These are phyloP conservation scores for Acronicta aceris DNA, from an alignment of 2,888 invertebrate species.

Conservation along the genomic window DNA sequence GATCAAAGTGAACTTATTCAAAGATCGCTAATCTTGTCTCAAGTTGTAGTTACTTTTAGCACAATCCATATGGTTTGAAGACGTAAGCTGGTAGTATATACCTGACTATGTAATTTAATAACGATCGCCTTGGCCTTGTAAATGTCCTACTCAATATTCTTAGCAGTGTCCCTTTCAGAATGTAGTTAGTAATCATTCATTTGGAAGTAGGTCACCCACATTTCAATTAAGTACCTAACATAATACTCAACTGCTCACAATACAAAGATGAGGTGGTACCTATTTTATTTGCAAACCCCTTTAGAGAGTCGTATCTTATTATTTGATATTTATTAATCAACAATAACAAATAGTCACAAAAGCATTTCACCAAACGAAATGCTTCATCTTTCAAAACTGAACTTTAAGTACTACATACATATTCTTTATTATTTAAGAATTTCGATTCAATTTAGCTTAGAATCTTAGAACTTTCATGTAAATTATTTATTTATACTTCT, in stretches of 20 bases:
- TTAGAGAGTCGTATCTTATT: too few relatives aligned
- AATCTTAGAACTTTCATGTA: too few relatives aligned
- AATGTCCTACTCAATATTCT: slow-evolving; percentile 23
- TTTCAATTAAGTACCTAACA: background rate
- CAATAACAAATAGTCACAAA: too few relatives aligned
- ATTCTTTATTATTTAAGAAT: too few relatives aligned
- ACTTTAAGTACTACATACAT: too few relatives aligned
- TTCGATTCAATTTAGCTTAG: too few relatives aligned
- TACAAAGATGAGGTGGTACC: background rate
- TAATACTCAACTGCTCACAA: background rate
- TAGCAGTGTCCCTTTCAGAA: slow-evolving; percentile 25
- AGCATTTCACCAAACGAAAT: too few relatives aligned
- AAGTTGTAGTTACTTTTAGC: background rate
- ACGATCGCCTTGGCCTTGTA: slow-evolving; percentile 63
- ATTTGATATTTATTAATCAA: too few relatives aligned
- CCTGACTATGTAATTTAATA: slow-evolving; percentile 47
- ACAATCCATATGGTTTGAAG: slow-evolving; percentile 27
- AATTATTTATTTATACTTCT: too few relatives aligned
- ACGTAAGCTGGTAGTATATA: slow-evolving; percentile 40
- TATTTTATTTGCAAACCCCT: too few relatives aligned
- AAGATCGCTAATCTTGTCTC: slow-evolving; percentile 23
- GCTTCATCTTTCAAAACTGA: too few relatives aligned
- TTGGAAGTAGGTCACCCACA: slow-evolving; percentile 46
- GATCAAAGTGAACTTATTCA: slow-evolving; percentile 10
- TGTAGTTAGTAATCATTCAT: slow-evolving; percentile 25